Conservation (phyloP, 2,113 vertebrate genomes). For the Smithornis capensis region DNA sequence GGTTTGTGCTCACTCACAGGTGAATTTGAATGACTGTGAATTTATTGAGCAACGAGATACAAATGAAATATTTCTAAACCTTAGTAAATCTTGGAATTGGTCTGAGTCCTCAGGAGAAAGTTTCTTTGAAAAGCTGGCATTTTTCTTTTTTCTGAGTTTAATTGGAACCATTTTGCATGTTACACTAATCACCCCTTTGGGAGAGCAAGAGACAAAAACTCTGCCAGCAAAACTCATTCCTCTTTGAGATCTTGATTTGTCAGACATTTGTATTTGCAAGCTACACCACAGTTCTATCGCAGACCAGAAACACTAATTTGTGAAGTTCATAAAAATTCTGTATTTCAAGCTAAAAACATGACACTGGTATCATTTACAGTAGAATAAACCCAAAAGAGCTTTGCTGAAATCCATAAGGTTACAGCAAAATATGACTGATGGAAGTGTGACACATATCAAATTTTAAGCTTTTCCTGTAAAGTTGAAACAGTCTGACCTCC, state of each 20-base stretch:
- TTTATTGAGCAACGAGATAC: background rate
- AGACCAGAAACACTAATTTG: slow-evolving; percentile 22
- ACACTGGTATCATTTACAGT: background rate
- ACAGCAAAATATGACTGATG: background rate
- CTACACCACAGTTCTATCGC: background rate
- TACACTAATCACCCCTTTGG: slow-evolving; percentile 21
- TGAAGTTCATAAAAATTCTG: slow-evolving; percentile 16
- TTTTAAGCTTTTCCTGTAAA: background rate
- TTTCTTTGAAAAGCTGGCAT: background rate
- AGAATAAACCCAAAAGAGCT: background rate
- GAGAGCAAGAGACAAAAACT: slow-evolving; percentile 46
- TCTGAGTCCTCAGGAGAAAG: background rate
- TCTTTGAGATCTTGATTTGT: slow-evolving; percentile 49
- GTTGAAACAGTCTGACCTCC: background rate
- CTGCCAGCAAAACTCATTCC: slow-evolving; percentile 32
- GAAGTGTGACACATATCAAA: slow-evolving; percentile 8
- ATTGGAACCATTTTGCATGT: slow-evolving; percentile 42
- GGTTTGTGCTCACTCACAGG: background rate
- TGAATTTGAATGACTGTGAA: background rate
- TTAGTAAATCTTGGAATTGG: background rate
- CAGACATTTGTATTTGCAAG: slow-evolving; percentile 12
- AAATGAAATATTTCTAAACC: slow-evolving; percentile 19
- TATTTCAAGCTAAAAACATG: background rate
- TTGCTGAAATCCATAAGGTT: background rate
- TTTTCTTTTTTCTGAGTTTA: slow-evolving; percentile 8